phyloP scores from a whole-genome alignment of 2,888 invertebrate species.

The Aethes cnicana region DNA sequence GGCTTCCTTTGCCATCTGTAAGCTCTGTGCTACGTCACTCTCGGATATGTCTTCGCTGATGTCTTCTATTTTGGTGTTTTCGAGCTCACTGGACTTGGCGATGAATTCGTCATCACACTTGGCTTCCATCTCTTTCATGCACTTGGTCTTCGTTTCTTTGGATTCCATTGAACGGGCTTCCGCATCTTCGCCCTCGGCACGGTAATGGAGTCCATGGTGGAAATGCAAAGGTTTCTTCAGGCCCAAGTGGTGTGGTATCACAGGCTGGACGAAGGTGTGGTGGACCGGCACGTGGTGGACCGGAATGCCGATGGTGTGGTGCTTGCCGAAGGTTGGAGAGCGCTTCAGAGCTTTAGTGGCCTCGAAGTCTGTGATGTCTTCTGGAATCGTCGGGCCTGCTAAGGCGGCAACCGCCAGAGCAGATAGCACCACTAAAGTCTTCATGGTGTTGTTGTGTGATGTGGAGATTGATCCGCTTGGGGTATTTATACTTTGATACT shows the following conservation, averaged over 20 bases:
- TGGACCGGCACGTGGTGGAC: slow-evolving; percentile 18
- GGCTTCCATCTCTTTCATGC: slow-evolving; percentile 63
- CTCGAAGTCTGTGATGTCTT: slow-evolving; percentile 39
- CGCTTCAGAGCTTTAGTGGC: slow-evolving; percentile 32
- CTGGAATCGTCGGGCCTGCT: slow-evolving; percentile 56
- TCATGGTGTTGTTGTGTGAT: slow-evolving; percentile 68
- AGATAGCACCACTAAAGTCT: slow-evolving; percentile 63
- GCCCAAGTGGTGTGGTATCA: slow-evolving; percentile 38
- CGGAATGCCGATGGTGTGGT: background rate
- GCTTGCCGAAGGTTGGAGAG: slow-evolving; percentile 4
- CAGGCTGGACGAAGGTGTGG: slow-evolving; percentile 26
- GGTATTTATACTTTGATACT: slow-evolving; percentile 62
- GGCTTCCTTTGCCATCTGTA: slow-evolving; percentile 67
- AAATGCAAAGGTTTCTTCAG: slow-evolving; percentile 62
- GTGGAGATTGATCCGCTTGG: slow-evolving; percentile 37
- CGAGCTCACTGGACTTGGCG: slow-evolving; percentile 43
- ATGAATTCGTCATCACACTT: slow-evolving; percentile 60
- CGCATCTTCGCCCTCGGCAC: slow-evolving; percentile 62
- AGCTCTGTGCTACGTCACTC: slow-evolving; percentile 62
- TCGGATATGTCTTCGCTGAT: slow-evolving; percentile 43
- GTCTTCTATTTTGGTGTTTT: slow-evolving; percentile 40
- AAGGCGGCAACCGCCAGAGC: slow-evolving; percentile 55
- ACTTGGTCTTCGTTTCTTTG: slow-evolving; percentile 38
- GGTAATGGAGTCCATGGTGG: slow-evolving; percentile 56
- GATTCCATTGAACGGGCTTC: slow-evolving; percentile 52